Evolutionary conservation across 2,888 invertebrate species (phyloP).

Genomic region (Netelia melanura): DNA sequence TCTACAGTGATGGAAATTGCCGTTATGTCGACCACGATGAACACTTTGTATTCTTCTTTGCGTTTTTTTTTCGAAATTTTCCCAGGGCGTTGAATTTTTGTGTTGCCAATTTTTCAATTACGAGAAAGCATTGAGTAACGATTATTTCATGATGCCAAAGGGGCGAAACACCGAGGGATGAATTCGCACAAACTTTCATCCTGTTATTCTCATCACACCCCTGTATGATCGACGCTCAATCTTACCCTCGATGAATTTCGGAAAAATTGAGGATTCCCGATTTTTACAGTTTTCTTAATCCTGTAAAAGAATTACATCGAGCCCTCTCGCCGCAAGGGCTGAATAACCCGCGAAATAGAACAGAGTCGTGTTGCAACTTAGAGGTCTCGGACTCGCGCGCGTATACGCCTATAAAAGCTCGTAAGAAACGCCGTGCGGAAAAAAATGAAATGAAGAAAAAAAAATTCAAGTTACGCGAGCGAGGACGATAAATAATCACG

Average conservation of each 20-base stretch:
- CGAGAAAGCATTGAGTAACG: neutral
- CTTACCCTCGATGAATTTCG: too few species aligned
- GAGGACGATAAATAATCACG: slow-evolving; percentile 61
- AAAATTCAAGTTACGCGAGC: slow-evolving; percentile 54
- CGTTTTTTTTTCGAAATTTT: neutral
- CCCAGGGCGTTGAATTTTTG: neutral
- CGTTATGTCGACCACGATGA: neutral
- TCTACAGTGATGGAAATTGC: slow-evolving; percentile 1
- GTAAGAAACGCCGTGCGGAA: slow-evolving; percentile 33
- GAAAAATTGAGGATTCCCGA: too few species aligned
- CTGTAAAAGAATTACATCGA: too few species aligned
- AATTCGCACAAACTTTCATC: too few species aligned
- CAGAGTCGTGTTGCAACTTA: too few species aligned
- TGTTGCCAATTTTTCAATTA: neutral
- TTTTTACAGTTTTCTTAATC: too few species aligned
- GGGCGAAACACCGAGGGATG: too few species aligned
- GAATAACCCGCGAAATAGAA: too few species aligned
- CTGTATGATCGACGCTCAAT: too few species aligned
- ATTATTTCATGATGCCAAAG: too few species aligned
- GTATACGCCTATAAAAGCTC: slow-evolving; percentile 8
- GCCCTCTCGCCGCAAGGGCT: too few species aligned
- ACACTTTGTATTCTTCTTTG: neutral
- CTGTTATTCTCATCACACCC: too few species aligned
- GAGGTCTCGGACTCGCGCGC: neutral
- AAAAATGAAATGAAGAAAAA: slow-evolving; percentile 17